Evolutionary conservation across 2,113 vertebrate genomes (phyloP), one percentile per base, ranked within the genome.

Genomic region (Balaenoptera acutorostrata): DNA sequence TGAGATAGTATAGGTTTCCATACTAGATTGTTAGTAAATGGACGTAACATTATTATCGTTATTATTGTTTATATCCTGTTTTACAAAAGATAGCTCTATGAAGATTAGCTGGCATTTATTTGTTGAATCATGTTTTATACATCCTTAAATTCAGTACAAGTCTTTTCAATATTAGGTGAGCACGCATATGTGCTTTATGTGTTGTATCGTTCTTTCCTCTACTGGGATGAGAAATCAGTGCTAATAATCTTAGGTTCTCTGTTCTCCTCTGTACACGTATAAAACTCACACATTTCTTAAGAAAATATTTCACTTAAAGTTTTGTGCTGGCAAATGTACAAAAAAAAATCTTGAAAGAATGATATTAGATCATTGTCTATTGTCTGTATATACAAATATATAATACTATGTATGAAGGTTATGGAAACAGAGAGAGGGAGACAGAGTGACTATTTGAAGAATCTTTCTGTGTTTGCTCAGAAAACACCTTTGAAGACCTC

Each of bases 241-340:
- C 31, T 63, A 31, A 20, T 63, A 63, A 21, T 44, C 15, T 78
- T n/a, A 41, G 74, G 9, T 57, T 29, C 29, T 87, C 2, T 77
- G 17, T 77, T 86, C 6, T 57, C 39, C 17, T 90, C 39, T 59
- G 36, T 44, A 44, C 5, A 39, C 1, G 1, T 55, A 55, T 1
- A 84, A 83, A 90, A 66, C 49, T 74, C 25, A 44, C 23, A 68
- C 8, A 61, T 39, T 96, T 80, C 71, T 86, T 77, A 57, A 44
- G 57, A 68, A 75, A 75, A 20, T 20, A 69, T 72, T 72, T 88
- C 1, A 39, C 13, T 59, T 36, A 29, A 44, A 46, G 2, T 57
- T 52, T 88, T 88, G 25, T 55, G 59, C 29, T 61, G 6, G 12
- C 41, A 66, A 39, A n/a, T 69, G 9, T 63, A 52, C 49, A 29